Conservation (phyloP, 2,888 invertebrate species). For the Rhogogaster chlorosoma region DNA sequence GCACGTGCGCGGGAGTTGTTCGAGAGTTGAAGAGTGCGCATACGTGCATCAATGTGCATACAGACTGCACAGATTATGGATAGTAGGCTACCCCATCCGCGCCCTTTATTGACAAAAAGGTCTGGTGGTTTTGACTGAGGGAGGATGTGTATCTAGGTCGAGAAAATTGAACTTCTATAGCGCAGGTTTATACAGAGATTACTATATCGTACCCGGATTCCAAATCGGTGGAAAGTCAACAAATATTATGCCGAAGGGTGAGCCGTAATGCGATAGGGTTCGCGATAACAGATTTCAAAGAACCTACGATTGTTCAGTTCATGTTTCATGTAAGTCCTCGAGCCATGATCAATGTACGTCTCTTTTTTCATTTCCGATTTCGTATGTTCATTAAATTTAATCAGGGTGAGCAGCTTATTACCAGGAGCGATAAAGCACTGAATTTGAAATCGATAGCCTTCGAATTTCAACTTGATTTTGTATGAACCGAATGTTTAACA, state of each 20-base stretch:
- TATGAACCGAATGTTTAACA: not conserved
- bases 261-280: not conserved
- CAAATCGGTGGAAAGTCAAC: not conserved
- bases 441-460: not conserved
- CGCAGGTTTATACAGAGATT: not conserved
- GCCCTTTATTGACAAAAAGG: slow-evolving; percentile 8
- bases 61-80: slow-evolving; percentile 8
- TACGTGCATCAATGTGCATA: not conserved
- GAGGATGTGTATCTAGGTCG: not conserved
- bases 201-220: not conserved
- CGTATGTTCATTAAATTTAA: not conserved
- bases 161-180: not conserved
- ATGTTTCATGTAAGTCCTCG: not conserved
- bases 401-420: not conserved
- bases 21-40: not conserved
- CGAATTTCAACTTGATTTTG: not conserved
- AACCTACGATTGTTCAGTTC: not conserved
- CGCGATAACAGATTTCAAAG: not conserved
- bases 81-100: not conserved
- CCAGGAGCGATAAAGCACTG: not conserved
- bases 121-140: not conserved
- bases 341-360: not conserved
- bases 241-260: not conserved
- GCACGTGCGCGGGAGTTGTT: slow-evolving; percentile 4
- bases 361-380: not conserved